A percentile compares a stretch with the other conserved stretches of the same genome.
Conservation (phyloP, 2,888 invertebrate genomes). For the Hydriomena furcata region DNA sequence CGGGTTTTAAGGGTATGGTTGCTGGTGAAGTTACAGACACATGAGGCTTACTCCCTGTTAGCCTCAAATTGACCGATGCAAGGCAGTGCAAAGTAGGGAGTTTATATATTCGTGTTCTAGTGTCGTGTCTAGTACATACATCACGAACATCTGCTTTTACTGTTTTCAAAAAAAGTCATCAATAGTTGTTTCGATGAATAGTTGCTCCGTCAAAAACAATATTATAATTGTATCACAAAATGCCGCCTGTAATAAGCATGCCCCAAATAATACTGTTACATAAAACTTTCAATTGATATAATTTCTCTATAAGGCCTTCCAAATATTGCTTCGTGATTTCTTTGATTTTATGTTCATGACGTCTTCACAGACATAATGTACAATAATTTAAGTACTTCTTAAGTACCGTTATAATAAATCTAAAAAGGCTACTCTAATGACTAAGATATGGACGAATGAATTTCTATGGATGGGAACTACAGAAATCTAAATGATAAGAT, state of each 20-base stretch:
- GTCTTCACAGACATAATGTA: conserved; percentile 30
- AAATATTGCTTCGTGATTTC: conserved; percentile 61
- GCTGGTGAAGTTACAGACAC: too few relatives aligned
- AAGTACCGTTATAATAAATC: conserved; percentile 61
- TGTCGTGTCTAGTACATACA: too few relatives aligned
- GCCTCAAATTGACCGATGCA: too few relatives aligned
- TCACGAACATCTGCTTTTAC: too few relatives aligned
- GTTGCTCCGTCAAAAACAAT: too few relatives aligned
- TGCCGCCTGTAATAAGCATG: conserved; percentile 51
- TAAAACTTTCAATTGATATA: conserved; percentile 46
- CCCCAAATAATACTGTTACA: conserved; percentile 64
- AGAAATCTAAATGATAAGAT: conserved; percentile 41
- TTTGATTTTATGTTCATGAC: conserved; percentile 37
- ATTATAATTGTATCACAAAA: conserved; percentile 58
- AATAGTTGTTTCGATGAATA: conserved; percentile 18
- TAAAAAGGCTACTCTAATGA: conserved; percentile 70
- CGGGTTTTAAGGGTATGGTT: too few relatives aligned
- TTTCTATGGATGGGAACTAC: conserved; percentile 65
- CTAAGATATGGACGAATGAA: conserved; percentile 80
- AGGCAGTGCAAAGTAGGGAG: too few relatives aligned
- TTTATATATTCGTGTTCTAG: too few relatives aligned
- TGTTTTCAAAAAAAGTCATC: conserved; percentile 8
- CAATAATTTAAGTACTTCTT: conserved; percentile 67
- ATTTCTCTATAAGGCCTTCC: conserved; percentile 64
- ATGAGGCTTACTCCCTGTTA: too few relatives aligned